Evolutionary conservation across 1,140 invertebrate genomes (phyloP), one percentile per base, ranked within the genome.

Genomic region (Drosophila carrolli): DNA sequence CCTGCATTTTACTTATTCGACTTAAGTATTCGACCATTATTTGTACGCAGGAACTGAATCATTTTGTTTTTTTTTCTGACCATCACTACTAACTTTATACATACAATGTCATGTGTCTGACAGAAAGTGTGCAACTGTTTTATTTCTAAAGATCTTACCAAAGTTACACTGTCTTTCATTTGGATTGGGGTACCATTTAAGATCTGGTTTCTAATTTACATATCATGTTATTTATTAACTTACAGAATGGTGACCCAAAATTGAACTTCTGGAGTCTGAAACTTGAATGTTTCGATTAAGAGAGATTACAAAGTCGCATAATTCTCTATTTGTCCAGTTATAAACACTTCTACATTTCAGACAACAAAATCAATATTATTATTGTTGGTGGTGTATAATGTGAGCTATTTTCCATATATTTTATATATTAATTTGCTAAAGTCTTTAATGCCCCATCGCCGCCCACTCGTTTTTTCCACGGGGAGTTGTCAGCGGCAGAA

Each of bases 401-500:
- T 23, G 0, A 7, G 13, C 5, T n/a, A 29, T 32, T 56, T 44
- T n/a, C 5, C 37, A 8, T 0, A 1, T 11, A 29, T 23, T 9
- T 32, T 10, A 13, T 43, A 43, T 13, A 43, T 43, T 43, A 54
- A 43, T 61, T 54, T 8, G 27, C 8, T 27, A 9, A 35, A 54
- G 8, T 44, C 37, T 54, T 43, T 43, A 43, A 35, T 59, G 56
- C 43, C 14, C 14, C 37, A 2, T 32, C 6, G 37, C 3, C 11
- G 43, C 7, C n/a, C n/a, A 14, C 38, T 14, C 27, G 8, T 0
- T 32, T 8, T 32, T 32, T 67, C 23, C 41, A 13, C 23, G 7
- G 46, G 11, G 93, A 55, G 41, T 54, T 76, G 73, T 76, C 73
- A 76, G 54, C 37, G n/a, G 54, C 73, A 76, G 72, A 50, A 68